Evolutionary conservation across 2,888 invertebrate species (phyloP).

Genomic region (Stenodera caucasica): DNA sequence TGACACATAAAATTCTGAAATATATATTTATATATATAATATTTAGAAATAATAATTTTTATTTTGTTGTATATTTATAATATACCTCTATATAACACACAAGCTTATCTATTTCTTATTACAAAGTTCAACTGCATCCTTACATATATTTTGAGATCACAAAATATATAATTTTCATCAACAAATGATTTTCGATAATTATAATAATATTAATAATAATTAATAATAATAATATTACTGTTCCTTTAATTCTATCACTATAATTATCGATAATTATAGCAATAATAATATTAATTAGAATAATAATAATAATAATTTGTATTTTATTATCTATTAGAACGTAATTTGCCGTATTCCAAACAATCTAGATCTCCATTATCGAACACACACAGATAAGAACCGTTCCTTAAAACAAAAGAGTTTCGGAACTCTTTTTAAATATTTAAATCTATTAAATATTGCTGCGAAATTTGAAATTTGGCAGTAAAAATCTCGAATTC

Average conservation of each 20-base stretch:
- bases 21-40: constrained; percentile 54
- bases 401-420: too few species aligned
- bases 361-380: too few species aligned
- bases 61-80: constrained; percentile 49
- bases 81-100: constrained; percentile 35
- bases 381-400: too few species aligned
- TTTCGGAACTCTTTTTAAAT: too few species aligned
- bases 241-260: constrained; percentile 19
- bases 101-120: constrained; percentile 42
- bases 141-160: constrained; percentile 58
- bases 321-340: too few species aligned
- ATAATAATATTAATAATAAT: too few species aligned
- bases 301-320: constrained; percentile 16
- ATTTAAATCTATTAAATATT: too few species aligned
- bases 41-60: constrained; percentile 52
- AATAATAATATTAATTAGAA: not conserved
- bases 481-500: constrained; percentile 18
- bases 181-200: not conserved
- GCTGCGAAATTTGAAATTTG: constrained; percentile 14
- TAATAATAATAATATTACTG: constrained; percentile 50
- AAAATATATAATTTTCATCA: constrained; percentile 52
- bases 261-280: too few species aligned
- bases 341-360: too few species aligned
- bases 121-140: constrained; percentile 52
- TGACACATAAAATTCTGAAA: constrained; percentile 58